Evolutionary conservation across 2,113 vertebrate genomes (phyloP).

Genomic region (Pachyramphus minor): DNA sequence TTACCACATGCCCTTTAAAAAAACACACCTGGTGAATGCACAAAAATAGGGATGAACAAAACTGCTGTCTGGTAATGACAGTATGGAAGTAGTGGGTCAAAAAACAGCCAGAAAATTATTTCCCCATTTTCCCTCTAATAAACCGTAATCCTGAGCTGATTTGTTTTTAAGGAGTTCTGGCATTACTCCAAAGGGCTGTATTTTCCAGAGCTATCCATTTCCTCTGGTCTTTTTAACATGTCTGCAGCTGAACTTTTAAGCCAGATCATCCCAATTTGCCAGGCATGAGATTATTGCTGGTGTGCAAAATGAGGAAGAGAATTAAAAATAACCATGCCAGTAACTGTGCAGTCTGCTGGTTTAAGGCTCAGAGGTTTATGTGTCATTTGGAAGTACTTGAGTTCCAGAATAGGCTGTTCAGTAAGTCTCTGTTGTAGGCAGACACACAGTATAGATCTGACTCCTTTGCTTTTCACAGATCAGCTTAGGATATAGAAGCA

Average conservation of each 20-base stretch:
- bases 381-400: background rate
- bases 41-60: background rate
- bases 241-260: conserved; percentile 71
- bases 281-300: conserved; percentile 39
- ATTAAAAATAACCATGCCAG: background rate
- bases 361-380: conserved; percentile 21
- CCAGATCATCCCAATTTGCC: conserved; percentile 74
- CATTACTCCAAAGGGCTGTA: conserved; percentile 40
- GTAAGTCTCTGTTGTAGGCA: background rate
- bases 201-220: conserved; percentile 64
- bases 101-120: conserved; percentile 18
- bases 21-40: background rate
- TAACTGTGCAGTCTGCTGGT: background rate
- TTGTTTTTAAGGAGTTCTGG: conserved; percentile 45
- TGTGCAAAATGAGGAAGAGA: conserved; percentile 20
- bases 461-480: background rate
- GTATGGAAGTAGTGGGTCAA: conserved; percentile 1
- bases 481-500: background rate
- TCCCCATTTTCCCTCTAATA: conserved; percentile 54
- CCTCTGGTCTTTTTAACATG: conserved; percentile 72
- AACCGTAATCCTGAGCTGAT: conserved; percentile 52
- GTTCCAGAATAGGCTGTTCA: background rate
- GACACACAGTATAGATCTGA: background rate
- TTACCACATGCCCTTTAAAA: background rate
- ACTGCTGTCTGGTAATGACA: background rate